A percentile compares a stretch with the other conserved stretches of the same genome.
phyloP scores from a whole-genome alignment of 2,113 vertebrate genomes.

The Mastomys natalensis region DNA sequence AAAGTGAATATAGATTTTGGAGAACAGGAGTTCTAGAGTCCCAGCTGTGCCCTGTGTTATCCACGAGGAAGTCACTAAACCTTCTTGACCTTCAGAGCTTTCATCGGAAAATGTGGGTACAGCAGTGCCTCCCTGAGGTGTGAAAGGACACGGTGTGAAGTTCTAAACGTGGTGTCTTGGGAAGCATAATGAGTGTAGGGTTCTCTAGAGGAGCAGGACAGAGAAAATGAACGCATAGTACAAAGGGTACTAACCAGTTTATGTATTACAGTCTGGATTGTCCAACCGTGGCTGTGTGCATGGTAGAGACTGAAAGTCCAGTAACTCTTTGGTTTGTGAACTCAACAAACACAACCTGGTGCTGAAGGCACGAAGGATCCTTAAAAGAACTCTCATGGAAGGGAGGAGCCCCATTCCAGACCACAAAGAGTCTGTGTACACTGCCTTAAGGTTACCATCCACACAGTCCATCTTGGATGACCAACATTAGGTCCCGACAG shows the following conservation, averaged over 20 bases:
- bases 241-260: not conserved
- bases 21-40: not conserved
- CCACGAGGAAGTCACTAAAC: conserved; percentile 40
- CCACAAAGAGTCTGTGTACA: not conserved
- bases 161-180: not conserved
- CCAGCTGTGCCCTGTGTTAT: not conserved
- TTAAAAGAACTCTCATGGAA: not conserved
- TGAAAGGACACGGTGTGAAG: not conserved
- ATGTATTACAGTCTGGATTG: not conserved
- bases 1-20: not conserved
- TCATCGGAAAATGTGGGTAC: conserved; percentile 39
- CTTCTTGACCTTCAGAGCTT: conserved; percentile 22
- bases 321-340: not conserved
- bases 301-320: not conserved
- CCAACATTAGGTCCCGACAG: not conserved
- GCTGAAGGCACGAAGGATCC: not conserved
- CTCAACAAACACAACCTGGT: not conserved
- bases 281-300: no score
- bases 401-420: not conserved
- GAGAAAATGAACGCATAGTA: no score
- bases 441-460: not conserved
- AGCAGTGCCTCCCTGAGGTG: not conserved
- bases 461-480: not conserved
- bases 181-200: not conserved
- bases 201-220: not conserved